Conservation (phyloP, 2,113 vertebrate species). For the Cyanoderma ruficeps region DNA sequence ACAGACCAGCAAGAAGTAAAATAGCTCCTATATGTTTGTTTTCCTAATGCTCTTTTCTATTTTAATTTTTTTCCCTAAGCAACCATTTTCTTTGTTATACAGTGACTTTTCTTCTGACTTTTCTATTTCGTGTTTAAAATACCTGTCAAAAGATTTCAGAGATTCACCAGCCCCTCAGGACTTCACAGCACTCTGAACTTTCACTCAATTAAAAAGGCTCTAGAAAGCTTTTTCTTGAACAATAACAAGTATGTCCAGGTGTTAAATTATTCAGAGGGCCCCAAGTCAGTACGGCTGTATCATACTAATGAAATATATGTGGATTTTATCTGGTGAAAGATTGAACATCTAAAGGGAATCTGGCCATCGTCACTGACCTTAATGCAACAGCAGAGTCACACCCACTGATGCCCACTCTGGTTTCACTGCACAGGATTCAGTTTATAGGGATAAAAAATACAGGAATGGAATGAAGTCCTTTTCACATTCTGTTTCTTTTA, state of each 20-base stretch:
- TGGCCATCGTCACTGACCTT: neutral
- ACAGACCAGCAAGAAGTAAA: neutral
- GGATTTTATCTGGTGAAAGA: neutral
- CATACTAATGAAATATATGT: neutral
- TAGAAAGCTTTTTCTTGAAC: neutral
- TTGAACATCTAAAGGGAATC: neutral
- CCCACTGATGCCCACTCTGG: neutral
- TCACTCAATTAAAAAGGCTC: neutral
- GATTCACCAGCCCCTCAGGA: neutral
- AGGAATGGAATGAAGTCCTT: neutral
- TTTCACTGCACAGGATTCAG: neutral
- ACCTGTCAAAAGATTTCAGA: neutral
- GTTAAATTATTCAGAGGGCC: neutral
- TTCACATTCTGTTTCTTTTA: neutral
- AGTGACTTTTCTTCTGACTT: neutral
- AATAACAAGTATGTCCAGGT: neutral
- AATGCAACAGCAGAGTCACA: neutral
- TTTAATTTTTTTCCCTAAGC: neutral
- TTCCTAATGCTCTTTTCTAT: neutral
- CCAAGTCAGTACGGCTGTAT: neutral
- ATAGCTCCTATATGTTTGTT: neutral
- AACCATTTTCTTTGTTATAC: neutral
- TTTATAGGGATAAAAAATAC: neutral
- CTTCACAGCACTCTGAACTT: neutral
- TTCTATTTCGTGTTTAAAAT: neutral